Conservation (phyloP, 2,113 vertebrate species). For the Oncorhynchus tshawytscha region DNA sequence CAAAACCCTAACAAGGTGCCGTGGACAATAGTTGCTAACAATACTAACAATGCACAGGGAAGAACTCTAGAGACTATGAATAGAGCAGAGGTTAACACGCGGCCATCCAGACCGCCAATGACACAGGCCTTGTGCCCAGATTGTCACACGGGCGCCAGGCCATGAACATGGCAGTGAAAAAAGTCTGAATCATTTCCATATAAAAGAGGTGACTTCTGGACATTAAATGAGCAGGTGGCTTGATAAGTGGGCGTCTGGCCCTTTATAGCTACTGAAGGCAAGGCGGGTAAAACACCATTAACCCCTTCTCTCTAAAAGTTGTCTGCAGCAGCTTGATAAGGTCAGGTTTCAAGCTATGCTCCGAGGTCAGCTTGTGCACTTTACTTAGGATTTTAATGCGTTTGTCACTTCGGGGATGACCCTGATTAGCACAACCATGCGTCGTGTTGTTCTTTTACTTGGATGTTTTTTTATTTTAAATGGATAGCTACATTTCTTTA, state of each 20-base stretch:
- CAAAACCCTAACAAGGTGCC: background rate
- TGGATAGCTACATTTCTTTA: background rate
- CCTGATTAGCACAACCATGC: no score
- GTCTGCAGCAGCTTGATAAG: background rate
- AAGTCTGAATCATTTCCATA: slow-evolving; percentile 24
- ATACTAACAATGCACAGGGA: background rate
- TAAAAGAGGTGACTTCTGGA: slow-evolving; percentile 31
- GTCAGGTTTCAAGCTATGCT: no score
- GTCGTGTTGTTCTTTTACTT: no score
- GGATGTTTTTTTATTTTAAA: background rate
- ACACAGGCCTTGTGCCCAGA: background rate
- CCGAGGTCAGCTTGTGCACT: no score
- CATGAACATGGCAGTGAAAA: background rate
- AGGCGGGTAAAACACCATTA: background rate
- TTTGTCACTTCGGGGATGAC: no score
- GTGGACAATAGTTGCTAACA: background rate
- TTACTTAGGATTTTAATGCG: no score
- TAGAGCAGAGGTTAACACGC: slow-evolving; percentile 2
- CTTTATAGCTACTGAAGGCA: background rate
- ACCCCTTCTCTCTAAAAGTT: background rate
- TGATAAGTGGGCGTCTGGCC: slow-evolving; percentile 13
- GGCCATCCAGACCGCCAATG: background rate
- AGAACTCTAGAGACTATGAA: background rate
- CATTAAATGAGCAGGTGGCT: slow-evolving; percentile 21
- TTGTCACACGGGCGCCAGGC: background rate